Base-by-base conservation (phyloP, 2,797 vertebrate species). In the Hozukius guyotensis region DNA sequence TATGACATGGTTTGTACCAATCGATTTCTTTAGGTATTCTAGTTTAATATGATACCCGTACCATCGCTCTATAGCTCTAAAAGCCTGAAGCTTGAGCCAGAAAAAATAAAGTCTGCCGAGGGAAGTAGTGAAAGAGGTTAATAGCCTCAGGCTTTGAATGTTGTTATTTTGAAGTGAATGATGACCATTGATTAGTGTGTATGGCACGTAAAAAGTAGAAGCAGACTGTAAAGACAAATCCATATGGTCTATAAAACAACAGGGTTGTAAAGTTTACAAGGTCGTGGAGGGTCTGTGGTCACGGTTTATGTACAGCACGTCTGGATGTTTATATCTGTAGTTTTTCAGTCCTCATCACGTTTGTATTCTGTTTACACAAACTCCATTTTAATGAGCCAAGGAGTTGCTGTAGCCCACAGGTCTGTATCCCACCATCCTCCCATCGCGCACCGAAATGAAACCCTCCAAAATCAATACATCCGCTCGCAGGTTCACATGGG, bases 401-500 rank as follows among this genome's bases (percentile, higher is more conserved):
- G 14, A 8, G 18, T 14, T 69, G 59, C 61, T 52, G 63, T 53
- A 22, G 68, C 78, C 34, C 29, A 31, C 14, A 34, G 67, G 22
- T 64, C 55, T 81, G 38, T 36, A 8, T 68, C 38, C 27, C 36
- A 3, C 31, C 59, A 11, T 38, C 61, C 38, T 77, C 53, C 74
- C 62, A 24, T 80, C 64, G 60, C 31, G 34, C 55, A 52, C 69
- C 56, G 69, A 56, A 89, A 78, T 77, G 63, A 83, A 80, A 75
- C 78, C 78, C 42, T 61, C 6, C 65, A 69, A 77, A 88, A 88
- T 93, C 89, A 91, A 89, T 91, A 83, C 81, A 79, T 77, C 72
- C 14, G 16, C 85, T 78, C 0, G 25, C 59, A 3, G 77, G 66
- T 70, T 78, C 80, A 72, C 78, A 46, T 38, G 76, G 72, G 62